Evolutionary conservation across 2,888 invertebrate genomes (phyloP), one percentile per base, ranked within the genome.

Genomic region (Polia nebulosa): DNA sequence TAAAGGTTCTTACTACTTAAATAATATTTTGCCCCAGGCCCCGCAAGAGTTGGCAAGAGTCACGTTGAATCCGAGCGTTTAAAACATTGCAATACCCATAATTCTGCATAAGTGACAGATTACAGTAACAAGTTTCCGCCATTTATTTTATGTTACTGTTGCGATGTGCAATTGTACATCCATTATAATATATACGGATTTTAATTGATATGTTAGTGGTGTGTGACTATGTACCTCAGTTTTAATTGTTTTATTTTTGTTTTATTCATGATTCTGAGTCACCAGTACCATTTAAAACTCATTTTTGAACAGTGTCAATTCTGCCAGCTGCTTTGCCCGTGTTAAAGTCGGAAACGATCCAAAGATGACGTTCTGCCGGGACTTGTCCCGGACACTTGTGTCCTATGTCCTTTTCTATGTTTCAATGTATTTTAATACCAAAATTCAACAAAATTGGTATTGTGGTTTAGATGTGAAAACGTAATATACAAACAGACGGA

Each of bases 61-160:
- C 66, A 66, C 71, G 57, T 71, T 47, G 36, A 20, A 32, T 47
- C 22, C 17, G 13, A 29, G n/a, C 8, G 44, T 70, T 36, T 36
- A 22, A 56, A 67, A 45, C 44, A 45, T 22, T 29, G 11, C 45
- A 22, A 29, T 39, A 56, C n/a, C 1, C 13, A 47, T 71, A 57
- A 72, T 57, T 20, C 32, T 34, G n/a, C 22, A 41, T 47, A 53
- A 53, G n/a, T 9, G 61, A 61, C 72, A 51, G 32, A 60, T 62
- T 73, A 51, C 34, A 44, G 51, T 53, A 52, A 73, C 52, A 32
- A 45, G 44, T 63, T 73, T 69, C 64, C 73, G 74, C 44, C 36
- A 45, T 63, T 73, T 73, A 52, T 62, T 49, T 51, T 20, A 44
- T 52, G 36, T 44, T 39, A 63, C 44, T 36, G 62, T 72, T 44